Evolutionary conservation across 2,888 invertebrate genomes (phyloP).

Genomic region (Lymantria dispar): DNA sequence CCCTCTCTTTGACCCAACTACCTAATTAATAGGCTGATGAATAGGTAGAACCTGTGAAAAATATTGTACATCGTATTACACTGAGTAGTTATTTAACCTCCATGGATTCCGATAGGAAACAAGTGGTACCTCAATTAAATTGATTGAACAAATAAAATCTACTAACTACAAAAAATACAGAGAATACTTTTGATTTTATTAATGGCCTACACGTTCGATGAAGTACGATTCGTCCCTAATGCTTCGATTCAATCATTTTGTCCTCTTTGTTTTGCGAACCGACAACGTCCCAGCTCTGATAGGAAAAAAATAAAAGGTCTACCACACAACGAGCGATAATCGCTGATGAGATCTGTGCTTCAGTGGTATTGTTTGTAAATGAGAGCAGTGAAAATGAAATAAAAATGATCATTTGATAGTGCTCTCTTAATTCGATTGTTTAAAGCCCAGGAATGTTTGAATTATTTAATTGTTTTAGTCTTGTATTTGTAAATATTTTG

Average conservation of each 20-base stretch:
- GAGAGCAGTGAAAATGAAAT: conserved; percentile 60
- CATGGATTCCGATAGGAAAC: too few relatives aligned
- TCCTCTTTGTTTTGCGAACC: conserved; percentile 49
- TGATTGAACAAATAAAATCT: background rate
- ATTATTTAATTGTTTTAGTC: too few relatives aligned
- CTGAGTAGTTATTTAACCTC: too few relatives aligned
- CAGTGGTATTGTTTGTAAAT: conserved; percentile 75
- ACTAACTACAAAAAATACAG: background rate
- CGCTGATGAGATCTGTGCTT: conserved; percentile 62
- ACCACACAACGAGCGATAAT: conserved; percentile 56
- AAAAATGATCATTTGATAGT: conserved; percentile 53
- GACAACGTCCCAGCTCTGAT: conserved; percentile 40
- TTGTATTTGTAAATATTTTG: too few relatives aligned
- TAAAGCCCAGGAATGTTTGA: conserved; percentile 29
- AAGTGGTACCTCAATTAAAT: background rate
- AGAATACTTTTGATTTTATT: background rate
- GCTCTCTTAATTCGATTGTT: conserved; percentile 48
- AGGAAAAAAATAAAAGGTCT: conserved; percentile 31
- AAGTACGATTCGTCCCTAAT: conserved; percentile 25
- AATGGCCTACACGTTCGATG: background rate
- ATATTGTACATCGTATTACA: too few relatives aligned
- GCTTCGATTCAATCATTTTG: conserved; percentile 56
- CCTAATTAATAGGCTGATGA: too few relatives aligned
- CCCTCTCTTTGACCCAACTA: too few relatives aligned
- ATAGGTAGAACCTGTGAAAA: too few relatives aligned